Percentiles rank a stretch among this genome's conserved stretches.
These are phyloP conservation scores for Latrodectus elegans DNA, from an alignment of 2,888 invertebrate species.

Conservation along the genomic window DNA sequence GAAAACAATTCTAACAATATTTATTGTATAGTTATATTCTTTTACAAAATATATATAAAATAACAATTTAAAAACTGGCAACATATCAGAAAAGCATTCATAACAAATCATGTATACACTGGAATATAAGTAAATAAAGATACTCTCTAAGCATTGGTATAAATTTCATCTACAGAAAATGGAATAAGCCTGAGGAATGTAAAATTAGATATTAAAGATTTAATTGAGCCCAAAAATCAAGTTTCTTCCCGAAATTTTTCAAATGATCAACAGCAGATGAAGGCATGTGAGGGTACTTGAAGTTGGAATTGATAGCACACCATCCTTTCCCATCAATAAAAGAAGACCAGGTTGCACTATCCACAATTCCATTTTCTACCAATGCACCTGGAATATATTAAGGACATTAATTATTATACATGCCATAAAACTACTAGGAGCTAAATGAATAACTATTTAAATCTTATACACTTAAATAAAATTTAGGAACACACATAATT, in stretches of 20 bases:
- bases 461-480: too few species aligned
- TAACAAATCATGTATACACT: not conserved
- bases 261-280: not conserved
- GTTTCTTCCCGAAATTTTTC: not conserved
- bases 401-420: not conserved
- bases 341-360: slow-evolving; percentile 27
- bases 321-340: not conserved
- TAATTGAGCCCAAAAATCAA: slow-evolving; percentile 44
- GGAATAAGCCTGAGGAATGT: not conserved
- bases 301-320: slow-evolving; percentile 25
- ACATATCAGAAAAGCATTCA: not conserved
- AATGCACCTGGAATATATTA: slow-evolving; percentile 36
- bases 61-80: not conserved
- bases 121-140: too few species aligned
- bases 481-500: too few species aligned
- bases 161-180: too few species aligned
- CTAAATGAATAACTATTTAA: too few species aligned
- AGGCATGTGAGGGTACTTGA: slow-evolving; percentile 14
- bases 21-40: not conserved
- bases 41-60: not conserved
- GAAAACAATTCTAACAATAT: not conserved
- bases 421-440: too few species aligned
- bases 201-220: slow-evolving; percentile 29
- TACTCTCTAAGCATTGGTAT: too few species aligned
- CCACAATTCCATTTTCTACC: slow-evolving; percentile 14